Evolutionary conservation across 2,888 invertebrate genomes (phyloP).

Genomic region (Drosophila picticornis): DNA sequence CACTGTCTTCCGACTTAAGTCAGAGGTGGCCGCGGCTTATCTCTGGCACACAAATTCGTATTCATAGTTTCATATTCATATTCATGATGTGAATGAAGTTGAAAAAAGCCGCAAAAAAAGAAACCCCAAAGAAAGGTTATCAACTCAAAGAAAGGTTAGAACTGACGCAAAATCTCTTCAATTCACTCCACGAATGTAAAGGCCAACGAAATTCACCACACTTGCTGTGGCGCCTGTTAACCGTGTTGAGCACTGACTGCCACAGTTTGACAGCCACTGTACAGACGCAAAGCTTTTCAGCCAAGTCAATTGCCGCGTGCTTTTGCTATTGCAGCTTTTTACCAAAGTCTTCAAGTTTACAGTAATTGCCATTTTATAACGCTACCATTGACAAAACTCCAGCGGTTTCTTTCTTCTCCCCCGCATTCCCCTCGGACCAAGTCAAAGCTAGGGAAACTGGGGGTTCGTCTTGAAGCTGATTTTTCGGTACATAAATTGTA

Average conservation of each 20-base stretch:
- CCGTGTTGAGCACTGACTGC: slow-evolving; percentile 4
- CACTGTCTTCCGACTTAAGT: slow-evolving; percentile 29
- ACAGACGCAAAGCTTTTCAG: slow-evolving; percentile 53
- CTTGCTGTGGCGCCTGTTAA: slow-evolving; percentile 31
- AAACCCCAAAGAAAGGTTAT: slow-evolving; percentile 24
- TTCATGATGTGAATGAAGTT: slow-evolving; percentile 34
- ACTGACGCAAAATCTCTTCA: slow-evolving; percentile 23
- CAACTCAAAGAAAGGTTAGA: slow-evolving; percentile 19
- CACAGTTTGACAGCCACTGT: slow-evolving; percentile 46
- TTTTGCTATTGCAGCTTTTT: slow-evolving; percentile 4
- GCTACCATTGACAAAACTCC: background rate
- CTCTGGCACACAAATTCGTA: slow-evolving; percentile 10
- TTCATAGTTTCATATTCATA: background rate
- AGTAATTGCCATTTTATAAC: background rate
- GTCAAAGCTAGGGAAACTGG: background rate
- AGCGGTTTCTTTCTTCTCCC: background rate
- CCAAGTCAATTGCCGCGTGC: slow-evolving; percentile 42
- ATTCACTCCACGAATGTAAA: slow-evolving; percentile 31
- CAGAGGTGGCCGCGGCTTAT: slow-evolving; percentile 47
- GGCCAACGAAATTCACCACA: slow-evolving; percentile 40
- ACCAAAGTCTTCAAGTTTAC: slow-evolving; percentile 1
- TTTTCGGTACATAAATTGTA: background rate
- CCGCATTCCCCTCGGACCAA: background rate
- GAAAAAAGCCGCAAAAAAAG: background rate
- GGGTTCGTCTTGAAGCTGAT: no score